Evolutionary conservation across 2,113 vertebrate species (phyloP), one percentile per base, ranked within the genome.

Genomic region (Caranx melampygus): DNA sequence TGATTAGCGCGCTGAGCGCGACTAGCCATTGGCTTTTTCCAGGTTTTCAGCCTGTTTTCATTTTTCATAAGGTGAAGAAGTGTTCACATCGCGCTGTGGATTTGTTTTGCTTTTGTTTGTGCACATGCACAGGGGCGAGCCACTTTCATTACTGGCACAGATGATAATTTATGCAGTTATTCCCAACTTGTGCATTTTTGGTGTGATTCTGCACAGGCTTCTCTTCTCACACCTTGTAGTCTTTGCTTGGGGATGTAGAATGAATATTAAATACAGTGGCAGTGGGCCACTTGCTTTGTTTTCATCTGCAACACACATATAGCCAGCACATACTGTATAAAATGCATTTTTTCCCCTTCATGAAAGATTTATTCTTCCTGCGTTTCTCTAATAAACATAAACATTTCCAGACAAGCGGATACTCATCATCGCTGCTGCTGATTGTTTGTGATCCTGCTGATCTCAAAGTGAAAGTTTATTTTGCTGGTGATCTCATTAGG

Each of bases 1-100:
- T 94, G 92, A 94, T 94, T 94, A 95, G 92, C 87, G 85, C 87
- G 90, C 90, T 65, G 81, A 35, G 89, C 68, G 79, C 79, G 85
- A 90, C 89, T 94, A 89, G 94, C 95, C 95, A 93, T 89, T 95
- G 91, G 92, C 88, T 93, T 94, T 88, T 79, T 82, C 34, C 91
- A 92, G 92, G 87, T 92, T 90, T 78, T 75, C 62, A 78, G 85
- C 87, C 81, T 33, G 26, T 81, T 88, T 87, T 82, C 72, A 54
- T 88, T 87, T 79, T 80, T 81, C 68, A 73, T 66, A 59, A 86
- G 72, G 72, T 78, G 81, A 82, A 79, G 62, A 62, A 72, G 73
- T 21, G 72, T 12, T 82, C 45, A 7, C 26, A 44, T 64, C 11
- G 31, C 51, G 63, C 69, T 3, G 40, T 15, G 51, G 34, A 44